A percentile compares a stretch with the other conserved stretches of the same genome.
Conservation (phyloP, 2,888 invertebrate species). For the Pinctada fucata region DNA sequence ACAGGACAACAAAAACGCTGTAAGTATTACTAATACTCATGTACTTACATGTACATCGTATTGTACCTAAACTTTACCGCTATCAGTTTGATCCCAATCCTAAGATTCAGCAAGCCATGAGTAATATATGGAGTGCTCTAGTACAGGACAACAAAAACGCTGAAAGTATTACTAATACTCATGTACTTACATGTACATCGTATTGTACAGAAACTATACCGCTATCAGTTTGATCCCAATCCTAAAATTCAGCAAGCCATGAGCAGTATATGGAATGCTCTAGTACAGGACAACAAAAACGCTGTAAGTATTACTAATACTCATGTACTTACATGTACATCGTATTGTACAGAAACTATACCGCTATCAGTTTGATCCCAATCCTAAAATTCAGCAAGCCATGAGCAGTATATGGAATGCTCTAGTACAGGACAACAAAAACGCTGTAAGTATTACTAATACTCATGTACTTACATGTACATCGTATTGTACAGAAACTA, state of each 20-base stretch:
- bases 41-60: conserved; percentile 74
- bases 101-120: conserved; percentile 94
- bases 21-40: conserved; percentile 77
- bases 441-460: conserved; percentile 82
- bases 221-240: conserved; percentile 94
- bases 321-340: no score
- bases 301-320: conserved; percentile 81
- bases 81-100: conserved; percentile 96
- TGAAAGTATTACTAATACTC: conserved; percentile 79
- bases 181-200: no score
- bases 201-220: conserved; percentile 91
- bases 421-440: conserved; percentile 89
- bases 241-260: conserved; percentile 94
- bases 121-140: conserved; percentile 94
- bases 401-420: conserved; percentile 97
- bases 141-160: conserved; percentile 91
- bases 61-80: conserved; percentile 91
- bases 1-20: conserved; percentile 88
- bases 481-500: conserved; percentile 87
- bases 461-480: no score
- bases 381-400: conserved; percentile 92
- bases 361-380: conserved; percentile 94
- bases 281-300: conserved; percentile 90
- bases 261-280: conserved; percentile 94
- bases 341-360: conserved; percentile 93